phyloP scores from a whole-genome alignment of 2,797 vertebrate species.

The Paramormyrops hopkinsi region DNA sequence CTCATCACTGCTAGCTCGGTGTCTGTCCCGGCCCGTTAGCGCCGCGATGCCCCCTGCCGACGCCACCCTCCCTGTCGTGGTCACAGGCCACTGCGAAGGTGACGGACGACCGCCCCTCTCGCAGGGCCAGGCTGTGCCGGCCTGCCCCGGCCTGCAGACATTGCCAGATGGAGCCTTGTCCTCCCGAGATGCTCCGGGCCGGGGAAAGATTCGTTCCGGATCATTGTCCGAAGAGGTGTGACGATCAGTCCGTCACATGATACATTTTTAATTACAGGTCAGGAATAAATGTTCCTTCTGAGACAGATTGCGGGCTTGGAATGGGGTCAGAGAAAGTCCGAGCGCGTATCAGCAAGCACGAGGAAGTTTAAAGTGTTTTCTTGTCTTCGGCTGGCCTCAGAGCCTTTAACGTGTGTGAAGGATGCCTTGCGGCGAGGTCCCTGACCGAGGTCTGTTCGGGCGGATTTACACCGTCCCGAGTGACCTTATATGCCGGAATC shows the following conservation, averaged over 20 bases:
- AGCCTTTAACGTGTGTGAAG: neutral
- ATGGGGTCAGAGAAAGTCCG: neutral
- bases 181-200: neutral
- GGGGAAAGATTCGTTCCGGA: neutral
- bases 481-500: neutral
- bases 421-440: neutral
- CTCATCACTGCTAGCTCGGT: neutral
- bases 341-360: neutral
- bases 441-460: neutral
- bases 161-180: neutral
- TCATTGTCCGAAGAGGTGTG: slow-evolving; percentile 2
- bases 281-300: neutral
- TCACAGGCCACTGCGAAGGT: neutral
- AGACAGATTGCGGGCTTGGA: neutral
- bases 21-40: neutral
- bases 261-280: slow-evolving; percentile 6
- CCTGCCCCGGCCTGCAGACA: neutral
- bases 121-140: neutral
- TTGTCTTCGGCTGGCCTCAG: neutral
- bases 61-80: neutral
- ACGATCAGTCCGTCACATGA: neutral
- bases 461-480: neutral
- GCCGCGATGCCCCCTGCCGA: neutral
- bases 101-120: neutral
- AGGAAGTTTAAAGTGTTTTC: neutral